A percentile compares a stretch with the other conserved stretches of the same genome.
These are phyloP conservation scores for Ptychodera flava DNA, from an alignment of 35 echinoderm and acorn worm species.

Conservation along the genomic window DNA sequence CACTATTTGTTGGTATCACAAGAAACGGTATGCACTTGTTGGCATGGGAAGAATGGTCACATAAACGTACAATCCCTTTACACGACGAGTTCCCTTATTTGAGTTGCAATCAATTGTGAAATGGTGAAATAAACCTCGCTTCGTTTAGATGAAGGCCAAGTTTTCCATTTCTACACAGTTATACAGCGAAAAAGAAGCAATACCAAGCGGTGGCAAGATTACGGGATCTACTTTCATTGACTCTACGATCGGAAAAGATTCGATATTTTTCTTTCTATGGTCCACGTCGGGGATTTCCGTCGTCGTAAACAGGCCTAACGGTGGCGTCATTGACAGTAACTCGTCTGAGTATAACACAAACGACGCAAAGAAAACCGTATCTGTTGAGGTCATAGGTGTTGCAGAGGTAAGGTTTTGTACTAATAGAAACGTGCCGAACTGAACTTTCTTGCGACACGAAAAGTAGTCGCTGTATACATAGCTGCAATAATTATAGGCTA, in stretches of 20 bases:
- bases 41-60: too few relatives aligned
- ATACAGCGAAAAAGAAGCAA: conserved; percentile 12
- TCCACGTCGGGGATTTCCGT: conserved; percentile 13
- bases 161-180: too few relatives aligned
- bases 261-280: conserved; percentile 31
- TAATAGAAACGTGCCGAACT: neutral
- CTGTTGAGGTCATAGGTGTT: conserved; percentile 10
- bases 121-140: too few relatives aligned
- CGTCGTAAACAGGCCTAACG: neutral
- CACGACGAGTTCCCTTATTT: too few relatives aligned
- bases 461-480: too few relatives aligned
- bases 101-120: too few relatives aligned
- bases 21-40: too few relatives aligned
- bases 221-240: conserved; percentile 18
- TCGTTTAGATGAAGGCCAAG: too few relatives aligned
- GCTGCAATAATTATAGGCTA: too few relatives aligned
- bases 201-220: neutral
- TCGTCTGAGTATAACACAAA: conserved; percentile 23
- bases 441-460: conserved; percentile 7
- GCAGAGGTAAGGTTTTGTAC: conserved; percentile 9
- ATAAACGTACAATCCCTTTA: too few relatives aligned
- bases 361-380: neutral
- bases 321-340: neutral
- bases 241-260: conserved; percentile 11
- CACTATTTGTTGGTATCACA: too few relatives aligned